Evolutionary conservation across 1,140 invertebrate genomes (phyloP), one percentile per base, ranked within the genome.

Genomic region (Macrostomum lignano): DNA sequence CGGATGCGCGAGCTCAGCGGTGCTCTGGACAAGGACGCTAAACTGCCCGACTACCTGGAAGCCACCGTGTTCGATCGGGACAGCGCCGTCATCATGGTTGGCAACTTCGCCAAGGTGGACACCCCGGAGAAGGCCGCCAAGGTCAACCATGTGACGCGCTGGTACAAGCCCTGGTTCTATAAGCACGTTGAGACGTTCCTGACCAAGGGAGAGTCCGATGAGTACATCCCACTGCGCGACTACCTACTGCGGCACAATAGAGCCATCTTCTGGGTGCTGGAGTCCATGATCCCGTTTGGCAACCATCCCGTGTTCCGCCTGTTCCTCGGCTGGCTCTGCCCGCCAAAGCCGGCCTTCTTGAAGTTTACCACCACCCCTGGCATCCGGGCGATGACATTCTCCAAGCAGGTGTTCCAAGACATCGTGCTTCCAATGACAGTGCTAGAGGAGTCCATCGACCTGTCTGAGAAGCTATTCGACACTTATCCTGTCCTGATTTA

Each of bases 271-370:
- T 77, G 73, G 73, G 72, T 74, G 51, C 46, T 76, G 11, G 66
- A 71, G 69, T 72, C 77, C 41, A 75, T 78, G 25, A 68, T 77
- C 38, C 69, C 73, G 3, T 78, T 77, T 52, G 74, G 74, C n/a
- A 77, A 78, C 49, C 65, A 74, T 44, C 38, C 55, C 0, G 23
- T 73, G 6, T 78, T 77, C 52, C 66, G 74, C 3, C 66, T 62
- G 22, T 43, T 72, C 1, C 64, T 74, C 36, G 74, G 73, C 1
- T 76, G 73, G 73, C 52, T 72, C 48, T 67, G 74, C 49, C 74
- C 74, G 1, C 72, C 73, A 1, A 77, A 77, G 51, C 67, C 78
- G 6, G 72, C 73, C 0, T 55, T 79, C 3, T 53, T 79, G 26
- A 79, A 79, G 47, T 51, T 75, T 21, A 77, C 74, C 2, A 73